Evolutionary conservation across 2,888 invertebrate species (phyloP), one percentile per base, ranked within the genome.

Genomic region (Andrena flavipes): DNA sequence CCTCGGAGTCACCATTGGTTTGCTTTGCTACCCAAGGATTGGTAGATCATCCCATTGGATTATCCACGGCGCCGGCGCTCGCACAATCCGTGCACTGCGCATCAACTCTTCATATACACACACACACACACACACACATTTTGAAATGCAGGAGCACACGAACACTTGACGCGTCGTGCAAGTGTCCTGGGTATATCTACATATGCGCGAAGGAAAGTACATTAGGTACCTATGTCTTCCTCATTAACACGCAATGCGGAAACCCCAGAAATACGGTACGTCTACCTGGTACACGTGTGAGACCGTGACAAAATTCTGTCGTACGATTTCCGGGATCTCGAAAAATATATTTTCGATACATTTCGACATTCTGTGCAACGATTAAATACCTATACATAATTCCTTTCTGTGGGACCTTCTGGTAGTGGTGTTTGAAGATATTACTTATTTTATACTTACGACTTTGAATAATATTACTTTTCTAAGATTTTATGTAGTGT

Each of bases 21-120:
- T 73, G 76, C 33, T 63, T 48, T 64, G 84, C 87, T 86, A 87
- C 84, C 78, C 90, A 82, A 88, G 91, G 92, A 92, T 93, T 93
- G 93, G 93, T 86, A 91, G 93, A 94, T 94, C 89, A 93, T 94
- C 93, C 92, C 91, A 93, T 93, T 93, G 94, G 93, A 94, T 94
- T 92, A 94, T 94, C 93, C 92, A 90, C 88, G 88, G 90, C 92
- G 92, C 91, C 91, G 91, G 90, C 92, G 92, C 91, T 84, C 76
- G 78, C 59, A 76, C 85, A 78, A 81, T 83, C 84, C 82, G 84
- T 82, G 84, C 80, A 84, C 84, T 88, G 85, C 88, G 85, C 88
- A 86, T 82, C 81, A 81, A 33, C 77, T 33, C 74, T 13, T 20
- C 73, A 76, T 74, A 80, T 67, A 74, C 51, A 76, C 68, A 49